Conservation (phyloP, 2,888 invertebrate species). For the Melanargia galathea region DNA sequence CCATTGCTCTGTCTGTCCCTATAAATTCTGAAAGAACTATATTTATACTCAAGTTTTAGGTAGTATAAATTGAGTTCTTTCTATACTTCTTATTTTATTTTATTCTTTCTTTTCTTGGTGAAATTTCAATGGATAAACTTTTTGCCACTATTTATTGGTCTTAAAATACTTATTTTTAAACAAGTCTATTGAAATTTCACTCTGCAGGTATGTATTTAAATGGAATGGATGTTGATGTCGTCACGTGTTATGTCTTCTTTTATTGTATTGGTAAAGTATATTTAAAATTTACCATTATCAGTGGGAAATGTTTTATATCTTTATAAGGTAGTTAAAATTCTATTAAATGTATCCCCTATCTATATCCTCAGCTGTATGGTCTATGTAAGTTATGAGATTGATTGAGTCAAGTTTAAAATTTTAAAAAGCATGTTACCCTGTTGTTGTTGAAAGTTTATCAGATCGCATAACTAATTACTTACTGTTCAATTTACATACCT, state of each 20-base stretch:
- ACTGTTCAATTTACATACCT: too few species aligned
- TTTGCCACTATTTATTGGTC: not conserved
- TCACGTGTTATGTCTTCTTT: conserved; percentile 29
- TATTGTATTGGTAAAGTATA: conserved; percentile 23
- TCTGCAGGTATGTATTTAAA: conserved; percentile 32
- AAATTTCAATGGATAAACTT: conserved; percentile 28
- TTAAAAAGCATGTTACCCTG: conserved; percentile 11
- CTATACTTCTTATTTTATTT: conserved; percentile 37
- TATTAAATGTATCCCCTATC: conserved; percentile 1
- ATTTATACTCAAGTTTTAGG: conserved; percentile 24
- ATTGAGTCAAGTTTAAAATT: not conserved
- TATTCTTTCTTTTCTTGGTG: conserved; percentile 5
- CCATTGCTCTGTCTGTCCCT: conserved; percentile 41
- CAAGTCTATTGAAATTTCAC: conserved; percentile 35
- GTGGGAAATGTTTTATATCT: conserved; percentile 7
- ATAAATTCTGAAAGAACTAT: conserved; percentile 15
- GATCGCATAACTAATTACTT: too few species aligned
- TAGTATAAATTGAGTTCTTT: conserved; percentile 30
- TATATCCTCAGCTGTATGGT: too few species aligned
- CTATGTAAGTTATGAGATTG: not conserved
- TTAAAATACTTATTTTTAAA: not conserved
- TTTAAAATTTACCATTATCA: not conserved
- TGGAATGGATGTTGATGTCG: conserved; percentile 36
- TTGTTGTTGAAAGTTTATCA: not conserved
- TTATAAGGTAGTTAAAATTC: conserved; percentile 4